Percentiles rank a stretch among this genome's conserved stretches.
These are phyloP conservation scores for Nixonia krombeini DNA, from an alignment of 1,140 invertebrate species.

Conservation along the genomic window DNA sequence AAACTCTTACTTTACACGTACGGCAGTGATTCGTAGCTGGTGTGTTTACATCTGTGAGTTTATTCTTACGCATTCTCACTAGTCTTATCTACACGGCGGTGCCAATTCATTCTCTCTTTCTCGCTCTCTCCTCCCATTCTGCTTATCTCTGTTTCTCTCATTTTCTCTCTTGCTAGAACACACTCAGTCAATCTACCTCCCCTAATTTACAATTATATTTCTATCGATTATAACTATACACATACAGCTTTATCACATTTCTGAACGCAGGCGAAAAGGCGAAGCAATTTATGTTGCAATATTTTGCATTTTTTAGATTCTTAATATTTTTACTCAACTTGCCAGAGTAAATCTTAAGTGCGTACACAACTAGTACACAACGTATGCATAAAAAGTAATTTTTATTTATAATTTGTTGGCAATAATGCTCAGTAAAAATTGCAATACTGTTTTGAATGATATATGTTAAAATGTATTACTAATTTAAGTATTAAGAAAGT, in stretches of 20 bases:
- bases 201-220: constrained; percentile 47
- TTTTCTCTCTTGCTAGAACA: no score
- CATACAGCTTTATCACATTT: constrained; percentile 17
- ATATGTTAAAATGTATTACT: no score
- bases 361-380: no score
- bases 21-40: constrained; percentile 70
- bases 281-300: constrained; percentile 21
- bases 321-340: no score
- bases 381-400: no score
- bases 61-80: constrained; percentile 25
- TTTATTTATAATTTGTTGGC: no score
- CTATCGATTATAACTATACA: constrained; percentile 40
- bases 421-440: no score
- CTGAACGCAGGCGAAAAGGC: constrained; percentile 19
- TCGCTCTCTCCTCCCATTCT: no score
- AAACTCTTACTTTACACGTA: constrained; percentile 65
- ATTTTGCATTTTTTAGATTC: no score
- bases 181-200: constrained; percentile 19
- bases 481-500: no score
- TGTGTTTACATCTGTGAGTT: constrained; percentile 55
- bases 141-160: neutral
- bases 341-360: no score
- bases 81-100: constrained; percentile 7
- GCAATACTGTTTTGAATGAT: no score
- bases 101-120: constrained; percentile 5